Conservation (phyloP, 2,797 vertebrate genomes). For the Phyllotis vaccarum region DNA sequence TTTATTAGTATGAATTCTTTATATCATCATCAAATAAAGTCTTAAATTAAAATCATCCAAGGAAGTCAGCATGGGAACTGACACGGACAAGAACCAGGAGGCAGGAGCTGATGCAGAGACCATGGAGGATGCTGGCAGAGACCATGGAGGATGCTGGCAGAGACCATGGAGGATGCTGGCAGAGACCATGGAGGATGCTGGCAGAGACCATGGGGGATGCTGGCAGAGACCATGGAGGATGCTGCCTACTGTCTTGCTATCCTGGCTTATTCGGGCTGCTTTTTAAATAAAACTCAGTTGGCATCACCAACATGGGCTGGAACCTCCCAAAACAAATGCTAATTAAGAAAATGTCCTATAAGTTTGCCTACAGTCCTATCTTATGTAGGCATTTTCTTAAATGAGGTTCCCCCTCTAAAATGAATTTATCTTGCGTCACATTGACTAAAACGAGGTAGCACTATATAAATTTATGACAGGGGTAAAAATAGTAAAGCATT, state of each 20-base stretch:
- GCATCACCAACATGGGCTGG: background rate
- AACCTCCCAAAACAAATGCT: background rate
- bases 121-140: no score
- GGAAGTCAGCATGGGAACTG: no score
- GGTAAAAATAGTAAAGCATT: no score
- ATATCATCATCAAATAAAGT: background rate
- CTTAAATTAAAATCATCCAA: conserved; percentile 11
- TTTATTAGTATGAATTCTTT: background rate
- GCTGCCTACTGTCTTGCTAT: background rate
- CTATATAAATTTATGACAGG: no score
- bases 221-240: no score
- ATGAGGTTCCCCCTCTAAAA: background rate
- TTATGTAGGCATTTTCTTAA: background rate
- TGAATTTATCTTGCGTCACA: background rate
- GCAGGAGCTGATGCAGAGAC: background rate
- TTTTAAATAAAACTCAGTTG: background rate
- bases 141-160: no score
- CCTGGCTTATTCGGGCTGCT: background rate
- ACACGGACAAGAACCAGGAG: background rate
- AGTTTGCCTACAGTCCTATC: background rate
- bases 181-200: no score
- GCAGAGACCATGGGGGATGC: no score
- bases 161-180: no score
- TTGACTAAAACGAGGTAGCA: background rate
- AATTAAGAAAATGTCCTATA: background rate